Conservation (phyloP, 1,140 invertebrate species). For the Pseudoatta argentina region DNA sequence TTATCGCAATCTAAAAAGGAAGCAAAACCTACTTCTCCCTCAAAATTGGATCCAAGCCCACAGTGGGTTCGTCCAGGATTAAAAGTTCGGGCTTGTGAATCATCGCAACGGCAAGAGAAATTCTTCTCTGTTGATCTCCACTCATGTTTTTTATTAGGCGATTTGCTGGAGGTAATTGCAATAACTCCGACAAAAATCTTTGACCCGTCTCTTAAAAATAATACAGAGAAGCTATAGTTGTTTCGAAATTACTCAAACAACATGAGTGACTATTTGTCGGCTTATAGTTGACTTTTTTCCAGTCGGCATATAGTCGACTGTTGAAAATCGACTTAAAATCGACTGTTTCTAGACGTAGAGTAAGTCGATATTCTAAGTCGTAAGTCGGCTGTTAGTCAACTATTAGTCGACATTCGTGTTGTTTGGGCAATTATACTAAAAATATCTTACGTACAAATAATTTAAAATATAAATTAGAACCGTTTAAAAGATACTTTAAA, state of each 20-base stretch:
- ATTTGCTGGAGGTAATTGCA: slow-evolving; percentile 90
- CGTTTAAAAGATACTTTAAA: not conserved
- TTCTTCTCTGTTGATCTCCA: slow-evolving; percentile 95
- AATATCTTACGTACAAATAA: not conserved
- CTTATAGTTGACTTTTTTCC: no score
- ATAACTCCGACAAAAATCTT: slow-evolving; percentile 89
- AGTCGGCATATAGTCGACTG: no score
- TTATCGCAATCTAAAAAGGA: not conserved
- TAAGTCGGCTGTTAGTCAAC: no score
- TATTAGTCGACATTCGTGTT: no score
- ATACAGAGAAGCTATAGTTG: not conserved
- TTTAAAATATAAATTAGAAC: not conserved
- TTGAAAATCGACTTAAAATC: no score
- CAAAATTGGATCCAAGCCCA: slow-evolving; percentile 95
- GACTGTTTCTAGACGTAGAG: no score
- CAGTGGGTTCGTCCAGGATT: slow-evolving; percentile 97
- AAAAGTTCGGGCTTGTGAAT: slow-evolving; percentile 95
- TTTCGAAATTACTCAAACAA: no score
- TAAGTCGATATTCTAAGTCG: no score
- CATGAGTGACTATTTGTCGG: no score
- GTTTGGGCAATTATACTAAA: not conserved
- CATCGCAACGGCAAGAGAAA: slow-evolving; percentile 95
- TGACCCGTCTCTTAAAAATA: slow-evolving; percentile 87
- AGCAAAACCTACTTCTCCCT: slow-evolving; percentile 89
- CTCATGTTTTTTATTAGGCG: slow-evolving; percentile 90